These are phyloP conservation scores for Carcharodon carcharias DNA, from an alignment of 2,797 vertebrate genomes.

Conservation along the genomic window DNA sequence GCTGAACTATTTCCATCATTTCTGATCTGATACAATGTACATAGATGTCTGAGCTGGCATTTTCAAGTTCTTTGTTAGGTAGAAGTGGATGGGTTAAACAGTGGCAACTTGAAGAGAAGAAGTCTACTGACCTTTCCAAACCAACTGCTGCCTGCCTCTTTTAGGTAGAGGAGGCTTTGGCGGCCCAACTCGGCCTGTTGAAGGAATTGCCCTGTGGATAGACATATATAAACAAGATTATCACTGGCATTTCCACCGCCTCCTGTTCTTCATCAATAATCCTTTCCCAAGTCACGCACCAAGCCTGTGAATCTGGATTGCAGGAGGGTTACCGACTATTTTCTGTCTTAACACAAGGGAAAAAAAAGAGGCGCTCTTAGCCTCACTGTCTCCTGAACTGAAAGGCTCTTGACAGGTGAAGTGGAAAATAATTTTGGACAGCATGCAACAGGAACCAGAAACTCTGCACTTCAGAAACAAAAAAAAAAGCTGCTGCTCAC, in stretches of 20 bases:
- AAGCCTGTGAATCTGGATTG: background rate
- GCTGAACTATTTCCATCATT: background rate
- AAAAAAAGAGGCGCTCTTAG: background rate
- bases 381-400: slow-evolving; percentile 35
- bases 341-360: no score
- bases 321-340: background rate
- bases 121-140: slow-evolving; percentile 81
- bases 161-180: slow-evolving; percentile 86
- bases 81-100: background rate
- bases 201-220: slow-evolving; percentile 71
- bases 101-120: background rate
- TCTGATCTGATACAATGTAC: background rate
- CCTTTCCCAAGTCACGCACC: background rate
- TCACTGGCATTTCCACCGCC: background rate
- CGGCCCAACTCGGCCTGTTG: slow-evolving; percentile 74
- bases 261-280: background rate
- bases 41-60: background rate
- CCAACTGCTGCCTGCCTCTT: slow-evolving; percentile 93
- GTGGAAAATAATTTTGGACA: background rate
- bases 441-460: background rate
- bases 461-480: background rate
- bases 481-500: background rate
- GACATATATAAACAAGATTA: slow-evolving; percentile 36
- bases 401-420: background rate
- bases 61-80: background rate